Conservation (phyloP, 2,888 invertebrate species). For the Hartigia nigra region DNA sequence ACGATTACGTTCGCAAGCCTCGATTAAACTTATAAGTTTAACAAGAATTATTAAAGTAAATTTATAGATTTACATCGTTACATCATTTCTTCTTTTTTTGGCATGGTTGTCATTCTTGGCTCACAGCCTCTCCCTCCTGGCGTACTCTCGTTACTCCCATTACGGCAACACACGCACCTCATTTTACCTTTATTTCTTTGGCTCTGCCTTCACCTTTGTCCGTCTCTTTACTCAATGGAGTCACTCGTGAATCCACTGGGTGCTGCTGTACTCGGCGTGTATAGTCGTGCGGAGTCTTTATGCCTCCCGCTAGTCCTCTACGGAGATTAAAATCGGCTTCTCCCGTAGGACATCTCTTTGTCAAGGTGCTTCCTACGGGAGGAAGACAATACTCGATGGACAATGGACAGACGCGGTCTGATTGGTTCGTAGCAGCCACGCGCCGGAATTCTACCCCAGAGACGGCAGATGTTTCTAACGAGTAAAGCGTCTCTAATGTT, state of each 20-base stretch:
- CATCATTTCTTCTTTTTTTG: neutral
- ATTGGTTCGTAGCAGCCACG: conserved; percentile 52
- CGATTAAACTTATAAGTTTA: neutral
- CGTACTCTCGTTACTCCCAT: neutral
- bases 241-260: neutral
- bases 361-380: conserved; percentile 18
- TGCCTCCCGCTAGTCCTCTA: conserved; percentile 7
- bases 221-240: neutral
- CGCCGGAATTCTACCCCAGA: conserved; percentile 53
- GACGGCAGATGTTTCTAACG: conserved; percentile 62
- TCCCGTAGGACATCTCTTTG: conserved; percentile 26
- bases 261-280: neutral
- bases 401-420: conserved; percentile 41
- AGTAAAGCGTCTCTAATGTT: conserved; percentile 35
- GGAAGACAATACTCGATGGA: conserved; percentile 38
- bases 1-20: neutral
- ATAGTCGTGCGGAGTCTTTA: conserved; percentile 10
- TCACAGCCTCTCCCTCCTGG: no score
- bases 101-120: no score
- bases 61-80: no score
- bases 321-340: conserved; percentile 22
- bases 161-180: neutral
- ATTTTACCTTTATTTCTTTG: neutral
- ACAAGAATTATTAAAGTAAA: no score
- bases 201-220: neutral